phyloP scores from a whole-genome alignment of 2,888 invertebrate genomes.

The Thalpophila matura region DNA sequence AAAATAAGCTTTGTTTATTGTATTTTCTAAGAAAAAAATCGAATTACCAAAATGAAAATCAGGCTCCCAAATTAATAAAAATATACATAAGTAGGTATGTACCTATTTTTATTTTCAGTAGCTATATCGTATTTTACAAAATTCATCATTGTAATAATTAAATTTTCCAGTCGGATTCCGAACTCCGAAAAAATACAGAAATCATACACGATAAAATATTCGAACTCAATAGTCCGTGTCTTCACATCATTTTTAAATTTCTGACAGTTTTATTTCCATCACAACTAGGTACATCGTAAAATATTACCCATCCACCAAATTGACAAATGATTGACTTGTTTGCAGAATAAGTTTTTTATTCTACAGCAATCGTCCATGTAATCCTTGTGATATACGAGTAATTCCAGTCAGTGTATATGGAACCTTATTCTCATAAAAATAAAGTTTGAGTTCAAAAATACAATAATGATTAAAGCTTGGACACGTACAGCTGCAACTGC shows the following conservation, averaged over 20 bases:
- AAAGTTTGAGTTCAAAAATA: no score
- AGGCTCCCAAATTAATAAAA: no score
- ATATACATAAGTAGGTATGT: no score
- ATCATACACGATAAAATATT: constrained; percentile 34
- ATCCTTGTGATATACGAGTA: neutral
- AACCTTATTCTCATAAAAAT: no score
- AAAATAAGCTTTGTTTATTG: no score
- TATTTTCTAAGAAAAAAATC: no score
- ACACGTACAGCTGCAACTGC: no score
- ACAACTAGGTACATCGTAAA: constrained; percentile 9
- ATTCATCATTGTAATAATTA: neutral
- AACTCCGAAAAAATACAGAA: neutral
- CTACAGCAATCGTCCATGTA: neutral
- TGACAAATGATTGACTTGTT: constrained; percentile 25
- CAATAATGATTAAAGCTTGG: no score
- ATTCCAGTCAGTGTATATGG: neutral
- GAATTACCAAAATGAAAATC: no score
- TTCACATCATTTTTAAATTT: constrained; percentile 2
- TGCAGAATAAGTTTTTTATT: constrained; percentile 22
- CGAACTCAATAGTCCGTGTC: neutral
- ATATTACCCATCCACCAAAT: constrained; percentile 2
- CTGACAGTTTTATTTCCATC: constrained; percentile 18
- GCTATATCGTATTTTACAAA: constrained; percentile 3
- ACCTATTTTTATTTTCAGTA: neutral
- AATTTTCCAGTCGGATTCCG: neutral